phyloP scores from a whole-genome alignment of 2,113 vertebrate genomes.

The Notechis scutatus region DNA sequence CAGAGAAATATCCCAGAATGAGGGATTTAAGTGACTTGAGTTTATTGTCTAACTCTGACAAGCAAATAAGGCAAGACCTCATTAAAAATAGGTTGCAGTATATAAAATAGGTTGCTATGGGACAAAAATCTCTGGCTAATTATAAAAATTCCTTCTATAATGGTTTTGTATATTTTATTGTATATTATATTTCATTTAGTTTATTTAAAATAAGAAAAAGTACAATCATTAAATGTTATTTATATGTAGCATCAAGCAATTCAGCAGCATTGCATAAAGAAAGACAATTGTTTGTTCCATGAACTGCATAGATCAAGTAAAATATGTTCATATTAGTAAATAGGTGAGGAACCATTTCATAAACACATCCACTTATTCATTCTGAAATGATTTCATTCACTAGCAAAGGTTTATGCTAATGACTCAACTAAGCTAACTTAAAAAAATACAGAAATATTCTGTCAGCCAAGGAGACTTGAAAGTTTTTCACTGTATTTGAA shows the following conservation, averaged over 20 bases:
- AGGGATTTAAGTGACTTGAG: conserved; percentile 22
- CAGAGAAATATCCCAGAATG: conserved; percentile 8
- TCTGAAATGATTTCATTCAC: not conserved
- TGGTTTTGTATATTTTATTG: not conserved
- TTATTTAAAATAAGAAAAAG: not conserved
- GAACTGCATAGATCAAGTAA: not conserved
- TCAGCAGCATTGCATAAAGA: not conserved
- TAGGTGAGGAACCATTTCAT: not conserved
- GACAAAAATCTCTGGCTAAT: conserved; percentile 11
- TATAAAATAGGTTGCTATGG: conserved; percentile 2
- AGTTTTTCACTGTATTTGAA: not conserved
- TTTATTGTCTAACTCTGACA: conserved; percentile 26
- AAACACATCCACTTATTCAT: not conserved
- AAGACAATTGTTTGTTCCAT: not conserved
- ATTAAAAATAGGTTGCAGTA: conserved; percentile 25
- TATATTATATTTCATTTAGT: not conserved
- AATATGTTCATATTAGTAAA: not conserved
- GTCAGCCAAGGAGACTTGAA: not conserved
- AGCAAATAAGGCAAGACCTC: conserved; percentile 9
- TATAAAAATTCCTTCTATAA: not conserved
- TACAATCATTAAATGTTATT: not conserved
- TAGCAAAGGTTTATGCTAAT: not conserved
- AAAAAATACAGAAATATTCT: not conserved
- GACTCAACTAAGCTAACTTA: not conserved
- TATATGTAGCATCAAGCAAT: not conserved